Conservation (phyloP, 2,888 invertebrate genomes). For the Selenia dentaria region DNA sequence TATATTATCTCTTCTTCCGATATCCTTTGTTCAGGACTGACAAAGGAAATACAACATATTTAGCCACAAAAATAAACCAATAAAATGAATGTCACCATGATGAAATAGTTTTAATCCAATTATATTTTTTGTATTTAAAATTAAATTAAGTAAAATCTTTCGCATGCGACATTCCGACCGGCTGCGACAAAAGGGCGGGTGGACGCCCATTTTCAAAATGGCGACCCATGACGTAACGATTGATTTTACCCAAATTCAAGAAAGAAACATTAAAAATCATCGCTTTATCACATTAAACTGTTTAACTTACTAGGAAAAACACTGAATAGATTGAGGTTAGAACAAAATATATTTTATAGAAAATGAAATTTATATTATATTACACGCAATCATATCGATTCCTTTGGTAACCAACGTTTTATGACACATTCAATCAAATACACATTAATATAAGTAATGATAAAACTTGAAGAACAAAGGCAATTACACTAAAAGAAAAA, state of each 20-base stretch:
- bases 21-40: not conserved
- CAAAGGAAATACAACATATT: slow-evolving; percentile 8
- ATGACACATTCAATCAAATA: not conserved
- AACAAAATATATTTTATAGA: too few species aligned
- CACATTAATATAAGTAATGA: not conserved
- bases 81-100: not conserved
- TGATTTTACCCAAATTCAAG: slow-evolving; percentile 12
- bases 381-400: too few species aligned
- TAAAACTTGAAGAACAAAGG: slow-evolving; percentile 9
- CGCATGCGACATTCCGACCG: not conserved
- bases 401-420: not conserved
- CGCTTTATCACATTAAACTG: too few species aligned
- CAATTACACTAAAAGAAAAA: not conserved
- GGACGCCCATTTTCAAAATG: slow-evolving; percentile 73
- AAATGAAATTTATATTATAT: too few species aligned
- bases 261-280: slow-evolving; percentile 3
- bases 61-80: not conserved
- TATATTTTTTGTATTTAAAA: too few species aligned
- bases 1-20: too few species aligned
- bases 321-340: too few species aligned
- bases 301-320: too few species aligned
- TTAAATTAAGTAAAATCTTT: too few species aligned
- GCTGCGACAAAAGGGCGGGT: slow-evolving; percentile 34
- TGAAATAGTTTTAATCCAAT: too few species aligned
- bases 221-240: slow-evolving; percentile 44